Percentiles rank a stretch among this genome's conserved stretches.
Evolutionary conservation across 2,797 vertebrate species (phyloP).

Genomic region (Sciurus vulgaris): DNA sequence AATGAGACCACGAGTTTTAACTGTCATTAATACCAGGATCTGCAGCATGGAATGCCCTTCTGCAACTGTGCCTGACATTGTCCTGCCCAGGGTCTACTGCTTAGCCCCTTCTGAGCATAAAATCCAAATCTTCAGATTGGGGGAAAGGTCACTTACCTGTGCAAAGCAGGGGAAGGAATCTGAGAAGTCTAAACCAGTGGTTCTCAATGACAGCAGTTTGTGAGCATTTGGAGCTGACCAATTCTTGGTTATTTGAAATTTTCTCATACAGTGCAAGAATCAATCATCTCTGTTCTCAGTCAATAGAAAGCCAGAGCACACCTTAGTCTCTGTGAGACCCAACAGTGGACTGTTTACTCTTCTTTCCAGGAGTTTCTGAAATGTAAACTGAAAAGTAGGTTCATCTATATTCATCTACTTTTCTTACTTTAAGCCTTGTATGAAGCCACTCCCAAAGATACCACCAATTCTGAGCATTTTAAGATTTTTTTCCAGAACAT

Average conservation of each 20-base stretch:
- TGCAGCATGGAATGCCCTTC: rapidly evolving
- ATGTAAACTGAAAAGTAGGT: background rate
- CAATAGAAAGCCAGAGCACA: background rate
- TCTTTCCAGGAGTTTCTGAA: background rate
- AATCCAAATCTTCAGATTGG: background rate
- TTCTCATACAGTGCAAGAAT: background rate
- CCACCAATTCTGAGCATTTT: background rate
- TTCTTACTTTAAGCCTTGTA: background rate
- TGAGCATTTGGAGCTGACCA: background rate
- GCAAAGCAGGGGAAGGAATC: background rate
- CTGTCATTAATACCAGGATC: background rate
- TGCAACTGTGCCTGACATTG: background rate
- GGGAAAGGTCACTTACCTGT: background rate
- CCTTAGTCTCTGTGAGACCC: rapidly evolving
- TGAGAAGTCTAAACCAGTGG: background rate
- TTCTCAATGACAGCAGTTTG: background rate
- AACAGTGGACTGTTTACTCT: rapidly evolving
- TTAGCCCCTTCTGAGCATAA: background rate
- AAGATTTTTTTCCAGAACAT: background rate
- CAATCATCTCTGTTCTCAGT: background rate
- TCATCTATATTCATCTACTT: background rate
- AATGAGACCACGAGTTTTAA: background rate
- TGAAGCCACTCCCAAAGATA: background rate
- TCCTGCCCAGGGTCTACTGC: background rate
- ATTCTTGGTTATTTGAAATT: background rate